phyloP scores from a whole-genome alignment of 2,888 invertebrate species.

The Ganaspis brasiliensis region DNA sequence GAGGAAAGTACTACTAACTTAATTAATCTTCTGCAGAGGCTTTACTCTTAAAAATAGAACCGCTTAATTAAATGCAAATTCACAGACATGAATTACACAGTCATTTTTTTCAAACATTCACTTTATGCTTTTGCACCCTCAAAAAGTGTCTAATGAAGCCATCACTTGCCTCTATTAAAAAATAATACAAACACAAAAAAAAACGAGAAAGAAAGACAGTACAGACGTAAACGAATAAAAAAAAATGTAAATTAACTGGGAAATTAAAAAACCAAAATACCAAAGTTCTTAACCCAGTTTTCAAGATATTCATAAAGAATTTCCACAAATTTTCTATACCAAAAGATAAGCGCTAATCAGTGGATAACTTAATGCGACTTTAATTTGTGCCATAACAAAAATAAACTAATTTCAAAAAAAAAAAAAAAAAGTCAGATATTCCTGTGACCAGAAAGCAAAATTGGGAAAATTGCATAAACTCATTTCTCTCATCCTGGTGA shows the following conservation, averaged over 20 bases:
- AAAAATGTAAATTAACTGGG: slow-evolving; percentile 43
- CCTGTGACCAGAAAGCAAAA: neutral
- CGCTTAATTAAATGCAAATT: slow-evolving; percentile 45
- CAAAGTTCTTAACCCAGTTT: neutral
- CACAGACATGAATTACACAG: slow-evolving; percentile 25
- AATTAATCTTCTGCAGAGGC: slow-evolving; percentile 55
- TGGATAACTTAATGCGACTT: neutral
- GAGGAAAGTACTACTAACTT: slow-evolving; percentile 64
- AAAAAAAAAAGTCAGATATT: neutral
- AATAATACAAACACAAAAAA: slow-evolving; percentile 16
- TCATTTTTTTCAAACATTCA: slow-evolving; percentile 20
- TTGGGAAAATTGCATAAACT: too few species aligned
- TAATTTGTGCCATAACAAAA: too few species aligned
- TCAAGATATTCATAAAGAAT: neutral
- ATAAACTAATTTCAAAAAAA: neutral
- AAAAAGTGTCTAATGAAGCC: slow-evolving; percentile 64
- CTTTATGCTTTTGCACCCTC: slow-evolving; percentile 35
- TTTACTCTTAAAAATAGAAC: slow-evolving; percentile 43
- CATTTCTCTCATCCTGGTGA: neutral
- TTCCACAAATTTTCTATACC: slow-evolving; percentile 16
- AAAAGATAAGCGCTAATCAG: slow-evolving; percentile 23
- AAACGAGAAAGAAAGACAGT: slow-evolving; percentile 7
- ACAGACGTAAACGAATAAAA: slow-evolving; percentile 49
- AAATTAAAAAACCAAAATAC: neutral
- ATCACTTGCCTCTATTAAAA: slow-evolving; percentile 51